These are phyloP conservation scores for Lagria hirta DNA, from an alignment of 2,888 invertebrate genomes.

Conservation along the genomic window DNA sequence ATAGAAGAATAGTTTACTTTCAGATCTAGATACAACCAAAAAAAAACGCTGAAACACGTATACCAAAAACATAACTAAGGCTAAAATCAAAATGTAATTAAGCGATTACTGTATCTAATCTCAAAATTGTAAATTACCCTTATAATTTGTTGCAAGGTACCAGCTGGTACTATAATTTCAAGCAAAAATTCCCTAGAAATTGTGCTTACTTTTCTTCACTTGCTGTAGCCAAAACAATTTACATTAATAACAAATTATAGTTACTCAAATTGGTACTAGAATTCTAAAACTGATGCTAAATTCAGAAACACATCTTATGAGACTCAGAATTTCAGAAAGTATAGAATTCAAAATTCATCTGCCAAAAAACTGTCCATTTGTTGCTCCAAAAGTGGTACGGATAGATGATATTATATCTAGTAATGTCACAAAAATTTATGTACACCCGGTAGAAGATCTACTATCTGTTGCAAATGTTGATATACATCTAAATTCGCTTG, in stretches of 20 bases:
- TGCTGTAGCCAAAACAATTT: too few relatives aligned
- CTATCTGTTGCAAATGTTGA: not conserved
- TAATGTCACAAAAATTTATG: conserved; percentile 23
- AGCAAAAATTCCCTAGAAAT: not conserved
- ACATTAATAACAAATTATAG: not conserved
- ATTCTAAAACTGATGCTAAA: conserved; percentile 10
- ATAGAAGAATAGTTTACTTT: too few relatives aligned
- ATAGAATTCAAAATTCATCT: conserved; percentile 5
- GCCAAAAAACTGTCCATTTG: conserved; percentile 2
- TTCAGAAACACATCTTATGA: conserved; percentile 7
- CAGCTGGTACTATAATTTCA: too few relatives aligned
- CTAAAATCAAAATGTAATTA: too few relatives aligned
- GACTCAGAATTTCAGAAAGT: not conserved
- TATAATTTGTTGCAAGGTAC: too few relatives aligned
- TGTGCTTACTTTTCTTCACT: not conserved
- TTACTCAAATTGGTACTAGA: conserved; percentile 6
- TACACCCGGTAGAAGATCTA: conserved; percentile 26
- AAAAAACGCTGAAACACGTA: too few relatives aligned
- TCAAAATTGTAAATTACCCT: too few relatives aligned
- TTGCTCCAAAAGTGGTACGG: conserved; percentile 29
- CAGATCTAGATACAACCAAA: too few relatives aligned
- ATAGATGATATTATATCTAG: conserved; percentile 29
- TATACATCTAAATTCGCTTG: conserved; percentile 2
- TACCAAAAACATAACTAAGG: too few relatives aligned
- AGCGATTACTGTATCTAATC: too few relatives aligned